Evolutionary conservation across 2,797 vertebrate species (phyloP), one percentile per base, ranked within the genome.

Genomic region (Cossypha heuglini): DNA sequence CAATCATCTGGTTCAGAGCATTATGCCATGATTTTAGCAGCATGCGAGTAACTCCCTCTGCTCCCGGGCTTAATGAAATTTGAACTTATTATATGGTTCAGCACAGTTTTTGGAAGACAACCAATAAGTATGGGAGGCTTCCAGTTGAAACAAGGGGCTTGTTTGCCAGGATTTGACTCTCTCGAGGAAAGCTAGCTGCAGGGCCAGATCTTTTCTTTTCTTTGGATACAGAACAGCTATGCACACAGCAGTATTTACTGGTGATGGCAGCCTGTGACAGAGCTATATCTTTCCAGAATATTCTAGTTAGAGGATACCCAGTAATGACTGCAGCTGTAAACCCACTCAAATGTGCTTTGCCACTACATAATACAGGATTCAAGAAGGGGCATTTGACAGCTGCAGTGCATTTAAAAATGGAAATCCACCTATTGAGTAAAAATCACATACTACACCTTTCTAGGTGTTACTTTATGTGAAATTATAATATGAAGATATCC

Each of bases 341-440:
- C 55, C 75, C 74, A 92, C 72, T 97, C 79, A 86, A 69, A 4
- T 3, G 59, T 74, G 63, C 75, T 96, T 88, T 86, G 43, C 61
- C 49, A 45, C 72, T 87, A 54, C 68, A 55, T 92, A 97, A 96
- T 92, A 92, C 72, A 94, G 59, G 57, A 91, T 69, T 95, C 58
- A 88, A 92, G 91, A 96, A 94, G 76, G 59, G 28, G 35, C 67
- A 90, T 61, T 96, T 96, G 92, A 95, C 5, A 33, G 82, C 86
- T 87, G 61, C 84, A 88, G 69, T 25, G 75, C 88, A 93, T 96
- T 97, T 92, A 86, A 91, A 96, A 82, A 71, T 74, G 62, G 46
- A 90, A 97, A 97, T 91, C 66, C 66, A 61, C 37, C 84, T 92
- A 83, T 77, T 74, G 95, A 94, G 81, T 93, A 97, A 96, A 94